A percentile compares a stretch with the other conserved stretches of the same genome.
Conservation (phyloP, 2,113 vertebrate genomes). For the Calypte anna region DNA sequence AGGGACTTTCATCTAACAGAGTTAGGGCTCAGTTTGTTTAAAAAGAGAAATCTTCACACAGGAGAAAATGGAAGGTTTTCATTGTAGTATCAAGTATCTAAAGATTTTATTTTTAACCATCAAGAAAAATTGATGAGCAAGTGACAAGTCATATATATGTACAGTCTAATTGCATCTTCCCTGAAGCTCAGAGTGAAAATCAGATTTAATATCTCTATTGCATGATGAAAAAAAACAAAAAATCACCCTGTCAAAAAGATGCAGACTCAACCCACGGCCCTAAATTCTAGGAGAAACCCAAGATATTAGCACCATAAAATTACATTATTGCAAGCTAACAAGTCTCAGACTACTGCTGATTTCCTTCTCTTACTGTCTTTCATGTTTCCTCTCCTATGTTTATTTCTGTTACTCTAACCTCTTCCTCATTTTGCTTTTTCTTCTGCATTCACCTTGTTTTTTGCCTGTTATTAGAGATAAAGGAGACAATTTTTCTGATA, state of each 20-base stretch:
- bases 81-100: slow-evolving; percentile 54
- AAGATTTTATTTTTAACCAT: slow-evolving; percentile 62
- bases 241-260: slow-evolving; percentile 35
- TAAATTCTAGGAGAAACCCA: slow-evolving; percentile 30
- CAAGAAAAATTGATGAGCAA: slow-evolving; percentile 69
- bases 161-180: slow-evolving; percentile 60
- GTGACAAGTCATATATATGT: slow-evolving; percentile 64
- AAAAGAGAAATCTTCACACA: slow-evolving; percentile 43
- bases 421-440: not conserved
- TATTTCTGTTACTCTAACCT: not conserved
- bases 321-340: slow-evolving; percentile 12
- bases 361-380: slow-evolving; percentile 16
- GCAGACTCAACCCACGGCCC: not conserved
- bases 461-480: not conserved
- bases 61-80: slow-evolving; percentile 59
- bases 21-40: slow-evolving; percentile 49
- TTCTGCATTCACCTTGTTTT: not conserved
- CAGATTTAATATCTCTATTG: slow-evolving; percentile 45
- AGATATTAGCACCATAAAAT: slow-evolving; percentile 52
- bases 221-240: not conserved
- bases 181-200: slow-evolving; percentile 42
- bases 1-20: slow-evolving; percentile 63
- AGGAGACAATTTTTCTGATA: not conserved
- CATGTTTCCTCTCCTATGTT: not conserved
- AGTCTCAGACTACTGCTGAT: slow-evolving; percentile 5